Evolutionary conservation across 2,888 invertebrate species (phyloP), one percentile per base, ranked within the genome.

Genomic region (Hofmannophila pseudospretella): DNA sequence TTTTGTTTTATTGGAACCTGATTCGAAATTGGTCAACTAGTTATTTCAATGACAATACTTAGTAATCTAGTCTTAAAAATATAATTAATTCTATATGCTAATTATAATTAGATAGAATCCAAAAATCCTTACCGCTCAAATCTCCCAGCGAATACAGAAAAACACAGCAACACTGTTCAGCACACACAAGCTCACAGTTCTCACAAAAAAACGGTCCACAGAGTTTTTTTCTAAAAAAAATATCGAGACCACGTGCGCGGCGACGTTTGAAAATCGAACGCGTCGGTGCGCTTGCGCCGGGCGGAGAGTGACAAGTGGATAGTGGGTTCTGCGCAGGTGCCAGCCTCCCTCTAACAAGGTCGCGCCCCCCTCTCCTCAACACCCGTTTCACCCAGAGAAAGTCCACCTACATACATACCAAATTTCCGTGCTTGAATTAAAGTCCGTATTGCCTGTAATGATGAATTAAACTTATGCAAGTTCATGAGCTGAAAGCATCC

Each of bases 321-420:
- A 64, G 85, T 82, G 84, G 68, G 61, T 63, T 64, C 61, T 45
- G 56, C 69, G 73, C 85, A 85, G 85, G 85, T 84, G 85, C 63
- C 78, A 73, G 70, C 75, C 77, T 84, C 85, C 81, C 84, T 80
- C 84, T 78, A 85, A 84, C 82, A 85, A 82, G 85, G 85, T 81
- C 85, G 80, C 69, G 74, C 61, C 71, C 72, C 74, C 67, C 74
- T 67, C 72, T 67, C 65, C 64, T 61, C 60, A 61, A 49, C 27
- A 27, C 42, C 62, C 76, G 71, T 82, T 82, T 82, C 82, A 76
- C 81, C 78, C 71, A 66, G 85, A 79, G 85, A 84, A 85, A 85
- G 85, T 84, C 79, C 80, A 71, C 85, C 85, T 85, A 84, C 84
- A 84, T 85, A 82, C 85, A 84, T 85, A 85, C 84, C 80, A 81